These are phyloP conservation scores for Papilio machaon DNA, from an alignment of 1,140 invertebrate species.

Conservation along the genomic window DNA sequence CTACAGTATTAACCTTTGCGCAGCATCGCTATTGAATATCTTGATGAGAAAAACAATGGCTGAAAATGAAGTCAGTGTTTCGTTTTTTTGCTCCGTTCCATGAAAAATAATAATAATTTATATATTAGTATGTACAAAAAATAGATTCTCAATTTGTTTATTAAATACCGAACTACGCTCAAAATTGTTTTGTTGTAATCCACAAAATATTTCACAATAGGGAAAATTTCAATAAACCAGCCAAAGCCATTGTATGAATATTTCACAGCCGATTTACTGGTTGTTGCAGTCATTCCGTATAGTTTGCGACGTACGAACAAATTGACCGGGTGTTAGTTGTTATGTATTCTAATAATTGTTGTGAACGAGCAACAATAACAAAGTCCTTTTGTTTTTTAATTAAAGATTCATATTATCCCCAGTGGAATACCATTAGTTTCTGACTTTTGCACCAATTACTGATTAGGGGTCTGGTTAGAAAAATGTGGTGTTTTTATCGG, in stretches of 20 bases:
- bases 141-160: too few relatives aligned
- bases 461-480: too few relatives aligned
- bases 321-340: neutral
- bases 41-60: neutral
- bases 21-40: neutral
- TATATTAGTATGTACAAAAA: too few relatives aligned
- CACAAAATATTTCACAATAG: neutral
- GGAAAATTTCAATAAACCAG: neutral
- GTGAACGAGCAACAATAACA: neutral
- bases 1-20: neutral
- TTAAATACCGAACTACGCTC: neutral
- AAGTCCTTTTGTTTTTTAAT: too few relatives aligned
- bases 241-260: constrained; percentile 12
- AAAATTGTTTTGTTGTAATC: neutral
- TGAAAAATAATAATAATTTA: neutral
- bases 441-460: too few relatives aligned
- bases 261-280: constrained; percentile 5
- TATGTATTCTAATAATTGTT: neutral
- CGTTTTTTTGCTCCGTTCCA: neutral
- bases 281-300: neutral
- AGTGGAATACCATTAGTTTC: too few relatives aligned
- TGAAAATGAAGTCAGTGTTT: neutral
- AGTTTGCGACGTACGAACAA: constrained; percentile 1
- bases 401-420: too few relatives aligned
- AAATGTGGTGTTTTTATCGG: too few relatives aligned